These are phyloP conservation scores for Tetramorium bicarinatum DNA, from an alignment of 2,888 invertebrate genomes.

Conservation along the genomic window DNA sequence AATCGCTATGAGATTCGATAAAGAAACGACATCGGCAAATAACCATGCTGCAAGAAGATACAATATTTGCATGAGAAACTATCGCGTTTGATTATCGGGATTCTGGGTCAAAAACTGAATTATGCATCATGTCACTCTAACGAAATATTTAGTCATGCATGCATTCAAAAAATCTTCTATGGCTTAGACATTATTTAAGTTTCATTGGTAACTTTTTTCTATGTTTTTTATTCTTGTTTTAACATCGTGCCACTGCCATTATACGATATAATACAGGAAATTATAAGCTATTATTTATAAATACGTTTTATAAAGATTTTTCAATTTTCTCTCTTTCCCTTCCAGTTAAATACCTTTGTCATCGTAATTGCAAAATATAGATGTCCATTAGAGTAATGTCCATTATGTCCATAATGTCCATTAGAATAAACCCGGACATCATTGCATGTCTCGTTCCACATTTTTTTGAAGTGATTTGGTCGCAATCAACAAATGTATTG, in stretches of 20 bases:
- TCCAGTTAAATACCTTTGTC: neutral
- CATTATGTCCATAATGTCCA: no score
- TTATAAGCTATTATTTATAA: neutral
- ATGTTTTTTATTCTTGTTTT: neutral
- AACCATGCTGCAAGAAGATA: slow-evolving; percentile 30
- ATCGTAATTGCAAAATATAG: neutral
- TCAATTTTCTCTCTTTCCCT: neutral
- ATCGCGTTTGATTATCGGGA: slow-evolving; percentile 72
- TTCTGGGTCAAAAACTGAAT: slow-evolving; percentile 71
- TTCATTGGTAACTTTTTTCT: slow-evolving; percentile 1
- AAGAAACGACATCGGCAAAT: slow-evolving; percentile 57
- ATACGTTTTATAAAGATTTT: neutral
- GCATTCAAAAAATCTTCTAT: neutral
- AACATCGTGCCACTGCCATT: neutral
- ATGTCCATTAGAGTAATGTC: neutral
- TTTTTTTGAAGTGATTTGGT: neutral
- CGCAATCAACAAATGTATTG: neutral
- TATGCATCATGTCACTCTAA: slow-evolving; percentile 67
- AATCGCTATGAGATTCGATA: slow-evolving; percentile 52
- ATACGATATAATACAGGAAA: neutral
- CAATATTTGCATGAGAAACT: slow-evolving; percentile 71
- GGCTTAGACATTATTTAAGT: slow-evolving; percentile 4
- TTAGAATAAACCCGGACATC: neutral
- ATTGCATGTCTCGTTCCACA: neutral
- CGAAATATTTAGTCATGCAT: slow-evolving; percentile 21